phyloP scores from a whole-genome alignment of 2,113 vertebrate genomes.

The Desmodus rotundus region DNA sequence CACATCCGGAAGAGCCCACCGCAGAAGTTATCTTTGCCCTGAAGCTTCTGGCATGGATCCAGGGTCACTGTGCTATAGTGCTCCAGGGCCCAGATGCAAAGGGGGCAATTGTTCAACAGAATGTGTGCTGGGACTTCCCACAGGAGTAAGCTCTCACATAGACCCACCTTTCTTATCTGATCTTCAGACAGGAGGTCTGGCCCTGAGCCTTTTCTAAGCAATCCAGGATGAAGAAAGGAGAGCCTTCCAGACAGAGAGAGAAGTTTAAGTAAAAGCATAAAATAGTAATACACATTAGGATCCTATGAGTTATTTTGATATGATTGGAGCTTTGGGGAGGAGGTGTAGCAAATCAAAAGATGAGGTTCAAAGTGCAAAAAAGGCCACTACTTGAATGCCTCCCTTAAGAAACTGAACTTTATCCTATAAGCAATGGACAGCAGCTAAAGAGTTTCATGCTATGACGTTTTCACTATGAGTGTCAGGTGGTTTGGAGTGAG shows the following conservation, averaged over 20 bases:
- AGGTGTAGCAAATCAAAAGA: background rate
- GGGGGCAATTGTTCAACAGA: background rate
- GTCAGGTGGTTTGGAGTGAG: background rate
- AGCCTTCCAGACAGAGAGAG: background rate
- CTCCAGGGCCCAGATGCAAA: background rate
- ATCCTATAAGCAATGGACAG: background rate
- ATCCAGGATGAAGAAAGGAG: background rate
- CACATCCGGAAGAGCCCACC: slow-evolving; percentile 24
- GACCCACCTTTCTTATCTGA: background rate
- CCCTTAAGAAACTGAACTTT: background rate
- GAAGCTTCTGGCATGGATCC: slow-evolving; percentile 22
- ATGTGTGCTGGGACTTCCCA: background rate
- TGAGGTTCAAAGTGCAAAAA: slow-evolving; percentile 33
- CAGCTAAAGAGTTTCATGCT: background rate
- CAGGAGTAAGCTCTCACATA: background rate
- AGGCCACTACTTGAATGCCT: background rate
- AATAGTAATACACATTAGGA: background rate
- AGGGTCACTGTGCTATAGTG: background rate
- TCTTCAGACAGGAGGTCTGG: slow-evolving; percentile 7
- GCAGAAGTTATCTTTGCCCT: slow-evolving; percentile 27
- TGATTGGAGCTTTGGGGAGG: background rate
- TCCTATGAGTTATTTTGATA: background rate
- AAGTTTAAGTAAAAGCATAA: background rate
- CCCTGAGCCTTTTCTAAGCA: background rate
- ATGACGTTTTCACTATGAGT: background rate